These are phyloP conservation scores for Dasysyrphus albostriatus DNA, from an alignment of 2,888 invertebrate genomes.

Conservation along the genomic window DNA sequence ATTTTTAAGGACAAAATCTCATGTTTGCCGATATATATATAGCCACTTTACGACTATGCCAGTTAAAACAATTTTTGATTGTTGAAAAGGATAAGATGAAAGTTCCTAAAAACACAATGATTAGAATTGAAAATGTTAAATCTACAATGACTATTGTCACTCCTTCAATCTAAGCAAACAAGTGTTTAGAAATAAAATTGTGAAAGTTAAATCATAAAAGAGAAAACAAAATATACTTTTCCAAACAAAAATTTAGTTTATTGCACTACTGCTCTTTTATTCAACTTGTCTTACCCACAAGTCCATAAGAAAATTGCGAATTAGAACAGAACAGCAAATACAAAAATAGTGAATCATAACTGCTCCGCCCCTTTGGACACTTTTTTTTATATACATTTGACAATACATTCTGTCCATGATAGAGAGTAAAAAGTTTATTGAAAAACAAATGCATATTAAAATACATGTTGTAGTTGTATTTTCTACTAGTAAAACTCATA, in stretches of 20 bases:
- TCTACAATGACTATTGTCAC: neutral
- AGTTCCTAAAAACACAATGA: too few relatives aligned
- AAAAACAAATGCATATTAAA: constrained; percentile 6
- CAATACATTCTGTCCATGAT: neutral
- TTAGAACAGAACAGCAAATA: constrained; percentile 1
- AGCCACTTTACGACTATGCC: too few relatives aligned
- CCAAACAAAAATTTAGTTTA: neutral
- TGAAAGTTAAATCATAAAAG: neutral
- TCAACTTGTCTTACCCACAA: neutral
- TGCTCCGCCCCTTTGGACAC: constrained; percentile 10
- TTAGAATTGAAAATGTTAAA: too few relatives aligned
- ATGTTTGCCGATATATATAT: too few relatives aligned
- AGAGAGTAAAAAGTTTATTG: neutral
- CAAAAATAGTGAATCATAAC: constrained; percentile 23
- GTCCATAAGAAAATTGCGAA: neutral
- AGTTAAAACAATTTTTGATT: too few relatives aligned
- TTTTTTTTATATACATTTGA: constrained; percentile 1
- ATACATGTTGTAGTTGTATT: neutral
- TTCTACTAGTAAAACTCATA: neutral
- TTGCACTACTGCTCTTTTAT: neutral
- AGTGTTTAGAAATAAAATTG: neutral
- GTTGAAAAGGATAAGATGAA: too few relatives aligned
- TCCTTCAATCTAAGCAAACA: too few relatives aligned
- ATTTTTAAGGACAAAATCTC: too few relatives aligned
- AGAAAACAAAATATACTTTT: too few relatives aligned